A percentile compares a stretch with the other conserved stretches of the same genome.
phyloP scores from a whole-genome alignment of 2,113 vertebrate genomes.

The Chiloscyllium plagiosum region DNA sequence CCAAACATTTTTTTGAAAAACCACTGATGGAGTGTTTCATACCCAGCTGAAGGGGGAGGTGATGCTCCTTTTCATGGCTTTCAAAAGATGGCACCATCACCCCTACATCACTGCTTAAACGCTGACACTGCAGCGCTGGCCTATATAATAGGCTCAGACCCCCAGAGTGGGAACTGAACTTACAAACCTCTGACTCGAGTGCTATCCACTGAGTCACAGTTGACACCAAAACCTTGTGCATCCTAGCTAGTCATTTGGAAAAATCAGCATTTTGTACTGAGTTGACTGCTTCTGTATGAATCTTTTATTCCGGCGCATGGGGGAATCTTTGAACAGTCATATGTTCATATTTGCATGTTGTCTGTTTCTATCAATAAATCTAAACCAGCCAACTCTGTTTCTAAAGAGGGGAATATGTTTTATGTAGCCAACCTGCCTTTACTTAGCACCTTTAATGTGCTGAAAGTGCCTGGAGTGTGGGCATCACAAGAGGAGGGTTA shows the following conservation, averaged over 20 bases:
- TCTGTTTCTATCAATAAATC: background rate
- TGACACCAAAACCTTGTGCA: background rate
- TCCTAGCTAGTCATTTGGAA: background rate
- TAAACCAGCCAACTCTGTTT: background rate
- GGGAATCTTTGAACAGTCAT: background rate
- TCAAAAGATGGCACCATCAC: background rate
- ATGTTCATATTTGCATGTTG: background rate
- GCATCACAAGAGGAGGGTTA: background rate
- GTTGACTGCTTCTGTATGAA: background rate
- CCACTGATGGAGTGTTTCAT: too few relatives aligned
- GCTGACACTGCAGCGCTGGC: background rate
- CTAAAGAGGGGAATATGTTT: background rate
- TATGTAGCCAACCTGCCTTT: background rate
- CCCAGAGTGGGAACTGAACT: background rate
- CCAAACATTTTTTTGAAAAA: too few relatives aligned
- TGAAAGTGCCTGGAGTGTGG: background rate
- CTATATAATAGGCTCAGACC: background rate
- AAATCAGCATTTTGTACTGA: background rate
- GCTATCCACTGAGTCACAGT: background rate
- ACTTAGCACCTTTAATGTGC: background rate
- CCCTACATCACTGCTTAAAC: background rate
- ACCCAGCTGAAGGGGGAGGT: background rate
- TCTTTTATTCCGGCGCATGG: background rate
- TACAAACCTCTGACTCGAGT: background rate
- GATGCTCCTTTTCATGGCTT: background rate